Percentiles rank a stretch among this genome's conserved stretches.
Conservation (phyloP, 2,888 invertebrate genomes). For the Idaea aversata region DNA sequence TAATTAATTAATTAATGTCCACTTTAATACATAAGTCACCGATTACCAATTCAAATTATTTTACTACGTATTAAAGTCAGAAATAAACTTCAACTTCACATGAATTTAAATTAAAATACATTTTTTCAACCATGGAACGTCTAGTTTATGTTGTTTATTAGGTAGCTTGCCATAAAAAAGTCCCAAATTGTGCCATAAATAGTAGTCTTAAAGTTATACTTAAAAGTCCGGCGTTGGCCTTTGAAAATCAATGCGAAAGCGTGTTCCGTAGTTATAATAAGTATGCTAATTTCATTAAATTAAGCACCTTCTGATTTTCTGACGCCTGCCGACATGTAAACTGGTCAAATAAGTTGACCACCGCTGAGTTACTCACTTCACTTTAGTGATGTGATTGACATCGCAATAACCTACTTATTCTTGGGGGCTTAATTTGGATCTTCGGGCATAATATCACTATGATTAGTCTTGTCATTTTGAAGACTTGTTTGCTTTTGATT, state of each 20-base stretch:
- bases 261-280: slow-evolving; percentile 31
- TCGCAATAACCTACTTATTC: not conserved
- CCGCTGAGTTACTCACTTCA: not conserved
- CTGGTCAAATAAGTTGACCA: not conserved
- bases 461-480: not conserved
- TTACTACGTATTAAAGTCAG: not conserved
- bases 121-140: slow-evolving; percentile 14
- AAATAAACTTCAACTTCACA: not conserved
- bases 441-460: not conserved
- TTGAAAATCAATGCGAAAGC: slow-evolving; percentile 41
- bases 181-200: slow-evolving; percentile 41
- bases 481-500: not conserved
- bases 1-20: not conserved
- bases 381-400: not conserved
- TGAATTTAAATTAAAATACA: slow-evolving; percentile 4
- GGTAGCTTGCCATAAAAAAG: slow-evolving; percentile 42
- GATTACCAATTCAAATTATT: not conserved
- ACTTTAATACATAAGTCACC: not conserved
- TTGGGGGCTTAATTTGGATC: not conserved
- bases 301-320: slow-evolving; percentile 38
- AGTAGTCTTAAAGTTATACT: slow-evolving; percentile 42
- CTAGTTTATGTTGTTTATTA: slow-evolving; percentile 35
- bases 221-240: slow-evolving; percentile 36
- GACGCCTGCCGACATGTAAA: slow-evolving; percentile 23
- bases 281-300: slow-evolving; percentile 52